Conservation (phyloP, 2,113 vertebrate genomes). For the Phoenicopterus ruber region DNA sequence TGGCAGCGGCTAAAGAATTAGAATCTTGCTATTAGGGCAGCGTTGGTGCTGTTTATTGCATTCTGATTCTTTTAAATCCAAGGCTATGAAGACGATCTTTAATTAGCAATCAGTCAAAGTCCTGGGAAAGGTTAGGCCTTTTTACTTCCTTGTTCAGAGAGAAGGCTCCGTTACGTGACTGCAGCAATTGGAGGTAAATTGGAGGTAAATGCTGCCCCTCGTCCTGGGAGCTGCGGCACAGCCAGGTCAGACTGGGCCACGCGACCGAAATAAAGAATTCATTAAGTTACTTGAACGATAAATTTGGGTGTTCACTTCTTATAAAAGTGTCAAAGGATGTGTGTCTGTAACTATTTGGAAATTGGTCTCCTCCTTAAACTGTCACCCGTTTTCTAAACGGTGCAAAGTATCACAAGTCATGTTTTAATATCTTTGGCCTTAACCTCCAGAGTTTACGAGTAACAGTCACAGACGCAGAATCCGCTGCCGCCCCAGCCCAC, state of each 20-base stretch:
- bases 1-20: background rate
- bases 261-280: background rate
- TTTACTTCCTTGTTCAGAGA: background rate
- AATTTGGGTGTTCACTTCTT: background rate
- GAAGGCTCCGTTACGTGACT: background rate
- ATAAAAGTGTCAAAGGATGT: background rate
- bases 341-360: background rate
- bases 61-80: background rate
- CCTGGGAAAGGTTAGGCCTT: background rate
- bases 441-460: background rate
- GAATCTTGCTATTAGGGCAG: background rate
- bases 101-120: background rate
- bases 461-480: background rate
- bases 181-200: background rate
- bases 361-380: background rate
- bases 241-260: background rate
- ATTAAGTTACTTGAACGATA: background rate
- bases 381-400: background rate
- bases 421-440: background rate
- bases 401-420: background rate
- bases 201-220: background rate
- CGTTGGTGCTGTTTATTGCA: background rate
- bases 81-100: background rate
- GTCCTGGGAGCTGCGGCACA: rapidly evolving
- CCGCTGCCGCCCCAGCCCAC: background rate